Evolutionary conservation across 2,797 vertebrate genomes (phyloP).

Genomic region (Columba guinea): DNA sequence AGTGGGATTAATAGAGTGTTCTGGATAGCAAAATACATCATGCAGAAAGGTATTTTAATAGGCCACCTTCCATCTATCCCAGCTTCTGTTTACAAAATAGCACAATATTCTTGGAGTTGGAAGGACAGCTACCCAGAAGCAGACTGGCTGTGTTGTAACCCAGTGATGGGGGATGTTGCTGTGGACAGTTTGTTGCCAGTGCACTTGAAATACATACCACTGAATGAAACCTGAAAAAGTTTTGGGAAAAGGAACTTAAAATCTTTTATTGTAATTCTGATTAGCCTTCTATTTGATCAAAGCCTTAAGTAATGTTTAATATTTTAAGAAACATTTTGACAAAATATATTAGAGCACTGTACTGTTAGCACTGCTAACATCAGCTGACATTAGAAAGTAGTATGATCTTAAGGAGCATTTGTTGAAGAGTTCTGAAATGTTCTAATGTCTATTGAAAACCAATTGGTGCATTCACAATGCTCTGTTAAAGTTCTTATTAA

Average conservation of each 20-base stretch:
- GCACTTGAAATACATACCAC: background rate
- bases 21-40: background rate
- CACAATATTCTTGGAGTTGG: background rate
- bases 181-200: background rate
- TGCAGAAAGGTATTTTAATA: background rate
- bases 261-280: background rate
- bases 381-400: background rate
- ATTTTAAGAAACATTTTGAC: constrained; percentile 34
- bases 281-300: background rate
- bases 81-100: background rate
- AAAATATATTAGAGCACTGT: background rate
- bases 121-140: background rate
- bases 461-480: background rate
- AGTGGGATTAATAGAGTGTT: background rate
- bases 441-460: background rate
- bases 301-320: constrained; percentile 20
- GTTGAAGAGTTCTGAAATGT: constrained; percentile 5
- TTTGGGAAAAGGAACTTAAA: background rate
- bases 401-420: background rate
- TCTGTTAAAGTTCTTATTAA: background rate
- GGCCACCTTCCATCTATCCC: background rate
- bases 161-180: background rate
- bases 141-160: background rate
- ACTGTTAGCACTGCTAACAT: background rate
- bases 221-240: background rate